Evolutionary conservation across 2,113 vertebrate genomes (phyloP).

Genomic region (Hiodon alosoides): DNA sequence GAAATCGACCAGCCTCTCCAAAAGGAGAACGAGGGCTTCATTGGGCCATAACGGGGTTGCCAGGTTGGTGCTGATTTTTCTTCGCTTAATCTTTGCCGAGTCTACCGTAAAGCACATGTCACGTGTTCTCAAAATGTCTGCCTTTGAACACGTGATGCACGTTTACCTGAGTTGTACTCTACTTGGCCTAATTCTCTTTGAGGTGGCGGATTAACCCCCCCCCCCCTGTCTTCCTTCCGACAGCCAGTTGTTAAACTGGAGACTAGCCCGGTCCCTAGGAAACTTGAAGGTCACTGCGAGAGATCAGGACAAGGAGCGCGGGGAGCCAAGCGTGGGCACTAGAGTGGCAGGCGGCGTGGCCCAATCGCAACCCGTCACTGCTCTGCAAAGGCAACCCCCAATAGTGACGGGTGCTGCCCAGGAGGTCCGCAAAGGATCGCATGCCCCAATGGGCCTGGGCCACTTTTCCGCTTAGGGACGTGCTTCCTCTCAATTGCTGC

Average conservation of each 20-base stretch:
- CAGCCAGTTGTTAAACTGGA: constrained; percentile 61
- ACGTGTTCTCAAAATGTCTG: background rate
- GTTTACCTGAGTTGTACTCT: background rate
- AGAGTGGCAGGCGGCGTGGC: constrained; percentile 46
- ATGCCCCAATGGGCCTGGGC: constrained; percentile 1
- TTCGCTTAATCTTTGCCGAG: background rate
- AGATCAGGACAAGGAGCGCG: constrained; percentile 49
- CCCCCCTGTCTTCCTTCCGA: constrained; percentile 50
- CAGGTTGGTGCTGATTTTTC: constrained; percentile 42
- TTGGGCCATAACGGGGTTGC: constrained; percentile 46
- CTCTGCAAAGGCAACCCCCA: constrained; percentile 37
- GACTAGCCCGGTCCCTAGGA: constrained; percentile 62
- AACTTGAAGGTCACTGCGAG: constrained; percentile 62
- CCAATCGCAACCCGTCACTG: constrained; percentile 40
- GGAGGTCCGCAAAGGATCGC: constrained; percentile 21
- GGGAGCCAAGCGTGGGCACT: constrained; percentile 51
- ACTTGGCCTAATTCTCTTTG: constrained; percentile 27
- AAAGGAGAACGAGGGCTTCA: constrained; percentile 77
- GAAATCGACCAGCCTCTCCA: constrained; percentile 70
- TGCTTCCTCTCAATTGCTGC: constrained; percentile 19
- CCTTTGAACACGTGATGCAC: background rate
- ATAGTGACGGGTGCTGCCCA: constrained; percentile 25
- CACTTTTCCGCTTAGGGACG: constrained; percentile 1
- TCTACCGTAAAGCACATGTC: too few species aligned
- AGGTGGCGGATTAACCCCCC: constrained; percentile 41